These are phyloP conservation scores for Thamnophis sirtalis DNA, from an alignment of 2,113 vertebrate genomes.

Conservation along the genomic window DNA sequence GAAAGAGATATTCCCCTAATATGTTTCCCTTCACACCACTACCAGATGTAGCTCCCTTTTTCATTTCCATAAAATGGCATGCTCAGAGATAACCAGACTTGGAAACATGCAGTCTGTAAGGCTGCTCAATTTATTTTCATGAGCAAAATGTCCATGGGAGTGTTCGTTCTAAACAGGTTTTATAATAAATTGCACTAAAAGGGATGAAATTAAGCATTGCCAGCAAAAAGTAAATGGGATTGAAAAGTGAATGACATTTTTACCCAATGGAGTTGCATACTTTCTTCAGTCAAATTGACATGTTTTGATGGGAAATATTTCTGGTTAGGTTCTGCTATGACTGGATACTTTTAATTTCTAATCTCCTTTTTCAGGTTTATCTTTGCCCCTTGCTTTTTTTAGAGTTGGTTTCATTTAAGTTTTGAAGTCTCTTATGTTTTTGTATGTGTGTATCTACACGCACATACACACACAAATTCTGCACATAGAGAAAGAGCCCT, in stretches of 20 bases:
- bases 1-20: neutral
- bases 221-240: neutral
- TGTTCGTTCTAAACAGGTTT: neutral
- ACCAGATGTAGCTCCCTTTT: neutral
- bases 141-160: neutral
- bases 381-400: slow-evolving; percentile 31
- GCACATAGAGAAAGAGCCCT: slow-evolving; percentile 53
- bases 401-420: slow-evolving; percentile 59
- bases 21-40: neutral
- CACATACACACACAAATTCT: slow-evolving; percentile 59
- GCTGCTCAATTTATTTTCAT: neutral
- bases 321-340: slow-evolving; percentile 43
- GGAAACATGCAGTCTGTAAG: neutral
- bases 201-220: neutral
- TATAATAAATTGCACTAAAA: neutral
- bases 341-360: slow-evolving; percentile 55
- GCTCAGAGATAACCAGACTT: neutral
- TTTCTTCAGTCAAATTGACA: neutral
- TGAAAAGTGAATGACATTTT: neutral
- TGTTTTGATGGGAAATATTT: slow-evolving; percentile 40
- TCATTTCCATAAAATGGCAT: neutral
- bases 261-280: rapidly evolving
- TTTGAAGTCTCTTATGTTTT: slow-evolving; percentile 61
- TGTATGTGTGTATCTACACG: neutral
- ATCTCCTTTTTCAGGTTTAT: slow-evolving; percentile 60